Base-by-base conservation (phyloP, 2,888 invertebrate species). In the Willowsia nigromaculata region DNA sequence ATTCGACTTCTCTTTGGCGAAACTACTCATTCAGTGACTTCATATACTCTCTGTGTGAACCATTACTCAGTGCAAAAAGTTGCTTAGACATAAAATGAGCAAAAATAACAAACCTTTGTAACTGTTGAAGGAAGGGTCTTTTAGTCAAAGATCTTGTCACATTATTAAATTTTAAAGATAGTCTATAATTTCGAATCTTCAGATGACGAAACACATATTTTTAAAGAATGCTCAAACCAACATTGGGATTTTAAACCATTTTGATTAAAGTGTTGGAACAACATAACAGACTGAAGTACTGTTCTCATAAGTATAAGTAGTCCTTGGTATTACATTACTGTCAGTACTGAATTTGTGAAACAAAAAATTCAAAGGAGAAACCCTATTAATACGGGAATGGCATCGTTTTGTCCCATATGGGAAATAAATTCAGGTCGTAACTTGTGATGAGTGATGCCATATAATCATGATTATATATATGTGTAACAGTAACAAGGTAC, bases 351-450 rank as follows among this genome's bases (percentile, higher is more conserved):
- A 15, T 40, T 18, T 22, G 11, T 47, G 25, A 22, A 43, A 30
- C 50, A 50, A 25, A 50, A 76, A 76, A 76, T 27, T 27, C 76
- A 47, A 1, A 2, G 37, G n/a, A 25, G 68, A 33, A 71, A 25
- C 76, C n/a, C 22, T 71, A 65, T 78, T 80, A 80, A 81, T 85
- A 81, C 62, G 47, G 53, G 22, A 78, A 81, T 74, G 85, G 40
- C 22, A 89, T 80, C 81, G 53, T 85, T 89, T 85, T 85, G 80
- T 89, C 89, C 80, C 89, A 89, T 59, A 85, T 84, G 85, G 89
- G 71, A 89, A 89, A 89, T 89, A 85, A 89, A 85, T 89, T 89
- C 59, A 71, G 37, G 62, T 15, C 50, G 62, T 62, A 81, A 74
- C 89, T 81, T 80, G 81, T 81, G 81, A 89, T 85, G 85, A 89